Base-by-base conservation (phyloP, 1,140 invertebrate genomes). In the Trigoniulus corallinus region DNA sequence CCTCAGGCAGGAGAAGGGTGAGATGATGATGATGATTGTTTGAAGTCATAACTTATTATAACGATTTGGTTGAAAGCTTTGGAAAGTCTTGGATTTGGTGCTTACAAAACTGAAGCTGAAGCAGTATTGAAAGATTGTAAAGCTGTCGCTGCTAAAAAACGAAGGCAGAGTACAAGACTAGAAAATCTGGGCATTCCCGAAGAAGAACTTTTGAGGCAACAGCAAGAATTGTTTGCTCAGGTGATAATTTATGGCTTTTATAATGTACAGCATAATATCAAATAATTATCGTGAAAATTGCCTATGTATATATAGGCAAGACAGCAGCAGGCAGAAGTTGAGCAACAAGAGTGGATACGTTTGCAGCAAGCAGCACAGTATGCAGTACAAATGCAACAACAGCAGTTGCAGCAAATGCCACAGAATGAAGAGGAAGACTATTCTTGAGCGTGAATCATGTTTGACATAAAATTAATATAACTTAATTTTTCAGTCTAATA, bases 161-260 rank as follows among this genome's bases (percentile, higher is more conserved):
- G 91, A 61, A 70, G 88, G 56, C 88, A 95, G 64, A 96, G 89
- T 61, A 94, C 91, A 7, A 72, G 89, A 51, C 71, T 98, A 27
- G 92, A 97, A 71, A 94, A 97, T 71, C 72, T 96, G 22, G 93
- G 93, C 25, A 97, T 97, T 63, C 93, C 93, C 15, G 93, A 98
- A 70, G 93, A 97, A 65, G 93, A 97, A 68, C 68, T 98, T 12
- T 66, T 96, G n/a, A 72, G 89, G 44, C 92, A 96, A 64, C 94
- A 97, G 60, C 92, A 97, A 67, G 92, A 94, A 73, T 69, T 98
- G n/a, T 97, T 98, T 78, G 92, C 89, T 2, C 91, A 87, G 71
- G 84, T 75, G 10, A 40, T 13, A 39, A 25, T 2, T 29, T 7
- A 56, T 27, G 7, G 26, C 25, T 25, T 12, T 39, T 43, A 39